phyloP scores from a whole-genome alignment of 1,140 invertebrate species.

The Brachionus calyciflorus region DNA sequence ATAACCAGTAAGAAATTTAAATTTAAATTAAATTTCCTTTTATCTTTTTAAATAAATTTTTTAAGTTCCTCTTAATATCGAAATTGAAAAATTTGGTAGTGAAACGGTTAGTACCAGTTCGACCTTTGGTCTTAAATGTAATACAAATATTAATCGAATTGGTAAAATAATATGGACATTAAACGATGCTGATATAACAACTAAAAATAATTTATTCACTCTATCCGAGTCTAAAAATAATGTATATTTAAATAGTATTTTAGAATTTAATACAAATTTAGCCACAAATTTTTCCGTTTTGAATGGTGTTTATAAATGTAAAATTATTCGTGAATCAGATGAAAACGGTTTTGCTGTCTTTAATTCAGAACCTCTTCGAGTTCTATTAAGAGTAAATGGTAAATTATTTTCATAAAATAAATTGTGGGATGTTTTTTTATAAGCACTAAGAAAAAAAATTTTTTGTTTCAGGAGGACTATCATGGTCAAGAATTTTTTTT shows the following conservation, averaged over 20 bases:
- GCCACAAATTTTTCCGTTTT: not conserved
- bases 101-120: not conserved
- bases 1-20: not conserved
- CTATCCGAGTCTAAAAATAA: not conserved
- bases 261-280: not conserved
- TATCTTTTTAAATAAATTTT: not conserved
- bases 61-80: not conserved
- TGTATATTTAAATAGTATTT: not conserved
- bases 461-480: too few species aligned
- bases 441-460: too few species aligned
- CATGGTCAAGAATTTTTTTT: too few species aligned
- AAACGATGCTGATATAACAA: not conserved
- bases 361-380: not conserved
- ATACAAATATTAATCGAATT: not conserved
- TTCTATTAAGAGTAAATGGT: slow-evolving; percentile 8
- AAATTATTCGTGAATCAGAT: slow-evolving; percentile 5
- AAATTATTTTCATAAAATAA: not conserved
- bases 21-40: not conserved
- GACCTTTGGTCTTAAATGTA: not conserved
- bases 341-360: not conserved
- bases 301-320: slow-evolving; percentile 31
- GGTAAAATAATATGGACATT: not conserved
- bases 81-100: not conserved
- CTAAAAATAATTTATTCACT: not conserved
- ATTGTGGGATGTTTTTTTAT: too few species aligned